Evolutionary conservation across 2,113 vertebrate genomes (phyloP), one percentile per base, ranked within the genome.

Genomic region (Falco punctatus): DNA sequence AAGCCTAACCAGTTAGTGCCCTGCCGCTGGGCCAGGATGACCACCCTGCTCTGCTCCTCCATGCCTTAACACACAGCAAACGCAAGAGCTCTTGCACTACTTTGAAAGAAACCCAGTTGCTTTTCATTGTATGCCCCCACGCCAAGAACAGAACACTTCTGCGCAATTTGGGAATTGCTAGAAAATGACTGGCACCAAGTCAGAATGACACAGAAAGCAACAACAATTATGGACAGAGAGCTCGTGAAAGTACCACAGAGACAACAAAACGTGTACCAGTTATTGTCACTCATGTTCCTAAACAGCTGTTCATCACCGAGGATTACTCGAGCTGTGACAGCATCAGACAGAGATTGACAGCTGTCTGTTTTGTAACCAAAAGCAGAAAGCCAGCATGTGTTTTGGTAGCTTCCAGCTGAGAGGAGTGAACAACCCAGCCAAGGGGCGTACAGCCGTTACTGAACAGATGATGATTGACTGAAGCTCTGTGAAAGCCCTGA

Each of bases 311-410:
- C 81, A 62, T 94, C 91, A 96, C 90, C 81, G 27, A 35, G 88
- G 42, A 88, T 94, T 72, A 89, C 40, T 86, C 32, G 85, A 92
- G 57, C 70, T 93, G 28, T 94, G 81, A 93, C 69, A 95, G 78
- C 57, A 5, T 86, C 81, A 94, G 72, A 74, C 74, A 94, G 67
- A 90, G 89, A 94, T 5, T 95, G 95, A 90, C 94, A 93, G 85
- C 85, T 89, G 88, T 69, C 85, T 81, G 62, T 48, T 88, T 44
- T 61, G 52, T 61, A 93, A 61, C 51, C 66, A 52, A 95, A 69
- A 82, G 81, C 59, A 86, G 81, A 80, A 92, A 92, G 44, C 20
- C 61, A 83, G 46, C 62, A 38, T 51, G 42, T 62, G 79, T 88
- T 87, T 78, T 95, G 59, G 32, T 18, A 57, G 52, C 30, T 82